Percentiles rank a stretch among this genome's conserved stretches.
phyloP scores from a whole-genome alignment of 1,140 invertebrate genomes.

The Adoxophyes honmai region DNA sequence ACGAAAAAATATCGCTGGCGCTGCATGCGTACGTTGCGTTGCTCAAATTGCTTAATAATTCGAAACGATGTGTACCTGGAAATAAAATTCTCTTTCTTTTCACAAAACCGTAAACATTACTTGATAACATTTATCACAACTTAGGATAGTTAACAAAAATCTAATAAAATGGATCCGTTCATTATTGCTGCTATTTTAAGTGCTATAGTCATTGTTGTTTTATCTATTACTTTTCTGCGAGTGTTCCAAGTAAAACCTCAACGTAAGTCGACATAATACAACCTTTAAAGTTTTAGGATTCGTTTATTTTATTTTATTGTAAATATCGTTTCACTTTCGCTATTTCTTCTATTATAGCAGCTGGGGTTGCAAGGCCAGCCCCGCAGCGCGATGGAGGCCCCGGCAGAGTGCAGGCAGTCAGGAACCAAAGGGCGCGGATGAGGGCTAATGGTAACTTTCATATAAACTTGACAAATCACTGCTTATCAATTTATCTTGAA shows the following conservation, averaged over 20 bases:
- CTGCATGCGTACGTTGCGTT: neutral
- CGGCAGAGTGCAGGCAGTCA: slow-evolving; percentile 78
- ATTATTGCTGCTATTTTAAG: slow-evolving; percentile 61
- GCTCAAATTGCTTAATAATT: neutral
- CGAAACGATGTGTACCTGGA: neutral
- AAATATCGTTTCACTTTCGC: neutral
- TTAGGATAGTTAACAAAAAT: neutral
- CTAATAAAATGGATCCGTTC: slow-evolving; percentile 56
- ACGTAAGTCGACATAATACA: slow-evolving; percentile 31
- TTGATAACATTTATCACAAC: neutral
- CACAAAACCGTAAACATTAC: neutral
- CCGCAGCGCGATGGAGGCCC: slow-evolving; percentile 74
- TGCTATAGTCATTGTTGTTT: slow-evolving; percentile 49
- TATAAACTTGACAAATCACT: neutral
- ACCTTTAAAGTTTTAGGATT: too few species aligned
- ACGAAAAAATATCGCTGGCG: too few species aligned
- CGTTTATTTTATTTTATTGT: neutral
- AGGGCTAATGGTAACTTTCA: slow-evolving; percentile 75
- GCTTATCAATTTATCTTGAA: too few species aligned
- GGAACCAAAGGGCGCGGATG: slow-evolving; percentile 80
- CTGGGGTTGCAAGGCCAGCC: slow-evolving; percentile 50
- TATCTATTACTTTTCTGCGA: slow-evolving; percentile 48
- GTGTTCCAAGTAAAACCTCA: slow-evolving; percentile 46
- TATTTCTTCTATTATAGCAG: slow-evolving; percentile 25
- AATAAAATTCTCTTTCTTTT: neutral